Evolutionary conservation across 2,797 vertebrate genomes (phyloP), one percentile per base, ranked within the genome.

Genomic region (Calcarius lapponicus): DNA sequence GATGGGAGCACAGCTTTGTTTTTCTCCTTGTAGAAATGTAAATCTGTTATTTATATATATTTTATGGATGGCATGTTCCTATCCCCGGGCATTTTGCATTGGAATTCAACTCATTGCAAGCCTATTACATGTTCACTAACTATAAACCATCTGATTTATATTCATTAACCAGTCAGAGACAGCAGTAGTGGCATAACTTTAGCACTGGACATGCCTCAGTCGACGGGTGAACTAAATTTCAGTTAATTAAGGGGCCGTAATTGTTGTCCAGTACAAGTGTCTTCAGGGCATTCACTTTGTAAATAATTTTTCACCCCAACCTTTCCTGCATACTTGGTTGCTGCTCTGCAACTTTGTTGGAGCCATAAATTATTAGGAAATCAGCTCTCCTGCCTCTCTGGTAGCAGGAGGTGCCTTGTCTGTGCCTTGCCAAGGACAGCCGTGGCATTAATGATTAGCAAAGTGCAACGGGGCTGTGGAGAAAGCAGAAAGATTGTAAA

Each of bases 121-220:
- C 95, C 97, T 95, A 98, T 98, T 98, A 98, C 97, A 96, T 85
- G 97, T 98, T 98, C 93, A 85, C 98, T 98, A 98, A 98, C 98
- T 98, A 98, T 98, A 98, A 98, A 98, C 98, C 96, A 98, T 98
- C 98, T 98, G 98, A 98, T 98, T 98, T 98, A 98, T 98, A 98
- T 98, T 98, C 98, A 98, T 98, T 98, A 98, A 98, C 98, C 95
- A 98, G 97, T 97, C 87, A 81, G 93, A 97, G 97, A 98, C 97
- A 98, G 97, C 93, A 94, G 96, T 92, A 85, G 92, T 92, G 88
- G 97, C 96, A 96, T 96, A 97, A 98, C 98, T 98, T 98, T 92
- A 94, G 97, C 96, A 90, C 92, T 96, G 97, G 97, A 97, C 97
- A 97, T 96, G 98, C 97, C 95, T 97, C 97, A 96, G 96, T 97